Percentiles rank a stretch among this genome's conserved stretches.
phyloP scores from a whole-genome alignment of 2,888 invertebrate species.

The Anodontia alba region DNA sequence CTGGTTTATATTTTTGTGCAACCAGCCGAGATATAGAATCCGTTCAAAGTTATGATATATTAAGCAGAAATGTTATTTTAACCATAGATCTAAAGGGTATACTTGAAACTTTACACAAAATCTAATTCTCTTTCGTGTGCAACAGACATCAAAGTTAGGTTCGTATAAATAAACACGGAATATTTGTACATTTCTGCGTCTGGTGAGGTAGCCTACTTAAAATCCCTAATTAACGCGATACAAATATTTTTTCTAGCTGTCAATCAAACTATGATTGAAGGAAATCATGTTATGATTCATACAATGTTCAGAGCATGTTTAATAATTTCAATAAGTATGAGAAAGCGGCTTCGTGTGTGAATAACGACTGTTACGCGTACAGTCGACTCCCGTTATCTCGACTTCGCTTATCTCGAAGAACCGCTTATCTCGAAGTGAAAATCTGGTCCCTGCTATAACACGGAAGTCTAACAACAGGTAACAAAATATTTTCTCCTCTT shows the following conservation, averaged over 20 bases:
- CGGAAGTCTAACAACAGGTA: no score
- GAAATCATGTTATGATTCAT: neutral
- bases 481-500: no score
- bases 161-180: slow-evolving; percentile 2
- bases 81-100: neutral
- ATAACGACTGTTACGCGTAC: no score
- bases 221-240: slow-evolving; percentile 8
- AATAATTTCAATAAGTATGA: no score
- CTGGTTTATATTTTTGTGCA: slow-evolving; percentile 6
- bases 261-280: neutral
- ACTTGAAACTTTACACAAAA: slow-evolving; percentile 6
- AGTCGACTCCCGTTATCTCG: no score
- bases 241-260: slow-evolving; percentile 7
- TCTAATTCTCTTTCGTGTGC: slow-evolving; percentile 9
- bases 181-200: neutral
- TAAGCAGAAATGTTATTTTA: slow-evolving; percentile 9
- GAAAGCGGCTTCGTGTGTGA: no score
- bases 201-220: neutral
- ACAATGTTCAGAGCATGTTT: no score
- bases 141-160: neutral
- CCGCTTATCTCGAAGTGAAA: no score
- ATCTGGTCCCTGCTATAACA: no score
- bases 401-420: no score
- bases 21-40: neutral
- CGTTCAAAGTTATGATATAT: slow-evolving; percentile 4